These are phyloP conservation scores for Fulmarus glacialis DNA, from an alignment of 2,113 vertebrate genomes.

Conservation along the genomic window DNA sequence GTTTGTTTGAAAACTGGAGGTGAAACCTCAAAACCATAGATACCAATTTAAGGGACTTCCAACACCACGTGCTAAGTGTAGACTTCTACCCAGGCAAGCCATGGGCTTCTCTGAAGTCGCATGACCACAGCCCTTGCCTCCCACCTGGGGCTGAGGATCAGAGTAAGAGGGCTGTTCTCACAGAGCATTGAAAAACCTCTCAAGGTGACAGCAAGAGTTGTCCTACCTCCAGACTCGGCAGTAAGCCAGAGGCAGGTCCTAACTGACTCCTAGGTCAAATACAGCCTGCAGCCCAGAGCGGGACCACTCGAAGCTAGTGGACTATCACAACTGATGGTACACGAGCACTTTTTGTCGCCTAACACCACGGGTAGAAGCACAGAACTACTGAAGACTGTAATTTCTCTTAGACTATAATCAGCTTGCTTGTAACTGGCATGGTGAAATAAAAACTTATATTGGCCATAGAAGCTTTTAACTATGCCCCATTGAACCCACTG, in stretches of 20 bases:
- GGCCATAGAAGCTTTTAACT: background rate
- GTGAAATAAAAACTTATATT: background rate
- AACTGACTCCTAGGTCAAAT: background rate
- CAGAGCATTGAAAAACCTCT: background rate
- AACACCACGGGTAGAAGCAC: background rate
- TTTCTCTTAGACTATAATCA: background rate
- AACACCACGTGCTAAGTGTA: rapidly evolving
- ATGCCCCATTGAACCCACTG: background rate
- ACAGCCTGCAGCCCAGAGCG: background rate
- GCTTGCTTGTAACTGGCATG: background rate
- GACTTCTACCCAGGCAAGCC: background rate
- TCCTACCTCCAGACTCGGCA: rapidly evolving
- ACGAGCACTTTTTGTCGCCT: background rate
- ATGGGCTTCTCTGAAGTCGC: background rate
- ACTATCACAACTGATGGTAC: background rate
- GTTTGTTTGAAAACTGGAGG: background rate
- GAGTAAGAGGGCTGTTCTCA: background rate
- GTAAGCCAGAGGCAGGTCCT: background rate
- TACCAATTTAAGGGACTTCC: background rate
- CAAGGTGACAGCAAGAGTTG: background rate
- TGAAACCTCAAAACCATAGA: background rate
- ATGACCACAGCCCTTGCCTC: background rate
- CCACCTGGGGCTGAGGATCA: background rate
- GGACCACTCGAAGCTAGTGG: background rate
- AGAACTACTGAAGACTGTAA: background rate